Percentiles rank a stretch among this genome's conserved stretches.
These are phyloP conservation scores for Brachylomia viminalis DNA, from an alignment of 2,888 invertebrate species.

Conservation along the genomic window DNA sequence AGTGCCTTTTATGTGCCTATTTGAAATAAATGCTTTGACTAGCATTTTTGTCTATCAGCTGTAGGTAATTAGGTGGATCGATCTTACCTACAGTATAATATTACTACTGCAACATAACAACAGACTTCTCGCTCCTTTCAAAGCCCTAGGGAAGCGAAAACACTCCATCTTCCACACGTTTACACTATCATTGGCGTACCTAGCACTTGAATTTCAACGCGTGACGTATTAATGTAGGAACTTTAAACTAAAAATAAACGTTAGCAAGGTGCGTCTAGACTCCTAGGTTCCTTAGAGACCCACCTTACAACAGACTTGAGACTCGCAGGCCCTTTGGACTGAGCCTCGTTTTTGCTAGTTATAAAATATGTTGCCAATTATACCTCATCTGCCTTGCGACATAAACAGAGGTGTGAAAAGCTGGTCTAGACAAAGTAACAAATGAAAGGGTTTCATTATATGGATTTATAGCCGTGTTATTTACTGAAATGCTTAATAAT, in stretches of 20 bases:
- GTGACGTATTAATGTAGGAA: conserved; percentile 5
- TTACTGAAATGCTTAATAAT: background rate
- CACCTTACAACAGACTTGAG: conserved; percentile 6
- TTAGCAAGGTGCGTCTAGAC: conserved; percentile 20
- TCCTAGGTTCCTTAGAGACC: conserved; percentile 12
- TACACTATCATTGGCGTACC: conserved; percentile 4
- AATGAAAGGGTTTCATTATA: background rate
- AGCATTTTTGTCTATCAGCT: too few species aligned
- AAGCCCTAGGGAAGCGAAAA: background rate
- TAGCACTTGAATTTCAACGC: conserved; percentile 3
- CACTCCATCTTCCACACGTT: conserved; percentile 37
- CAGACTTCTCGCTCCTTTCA: background rate
- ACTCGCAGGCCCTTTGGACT: background rate
- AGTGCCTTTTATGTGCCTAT: too few species aligned
- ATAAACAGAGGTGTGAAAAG: background rate
- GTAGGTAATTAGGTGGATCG: background rate
- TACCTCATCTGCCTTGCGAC: background rate
- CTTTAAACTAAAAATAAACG: background rate
- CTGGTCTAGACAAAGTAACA: background rate
- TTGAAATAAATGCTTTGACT: too few species aligned
- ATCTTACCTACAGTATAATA: background rate
- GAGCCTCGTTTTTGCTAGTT: background rate
- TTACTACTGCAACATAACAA: background rate
- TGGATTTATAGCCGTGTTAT: background rate
- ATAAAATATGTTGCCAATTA: conserved; percentile 7